Evolutionary conservation across 2,888 invertebrate genomes (phyloP), one percentile per base, ranked within the genome.

Genomic region (Hypomecis atomaria): DNA sequence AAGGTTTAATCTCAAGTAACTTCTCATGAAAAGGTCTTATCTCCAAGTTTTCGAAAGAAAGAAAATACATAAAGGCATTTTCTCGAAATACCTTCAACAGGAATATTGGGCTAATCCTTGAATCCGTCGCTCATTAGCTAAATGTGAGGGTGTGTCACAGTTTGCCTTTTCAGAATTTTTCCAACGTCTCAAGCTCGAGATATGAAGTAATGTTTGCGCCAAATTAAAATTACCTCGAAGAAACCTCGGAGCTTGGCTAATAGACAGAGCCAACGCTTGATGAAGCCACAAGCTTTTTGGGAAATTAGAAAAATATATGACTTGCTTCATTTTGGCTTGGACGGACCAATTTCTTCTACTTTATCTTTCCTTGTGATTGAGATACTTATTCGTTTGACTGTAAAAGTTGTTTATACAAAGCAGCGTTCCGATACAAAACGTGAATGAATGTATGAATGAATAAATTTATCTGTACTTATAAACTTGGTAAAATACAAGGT

Each of bases 101-200:
- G 53, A 66, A 66, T 70, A 65, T 70, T 62, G 50, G 59, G 68
- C 69, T 71, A 70, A 70, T 71, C 70, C 66, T 49, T 50, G 57
- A 65, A 57, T 64, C 65, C 69, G 65, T 52, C 60, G 49, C 66
- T 70, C 70, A 69, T 73, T 70, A 66, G 48, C 66, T 65, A 66
- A 73, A 71, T 73, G 67, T 62, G 40, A 55, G 40, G 60, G 66
- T 63, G 66, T 69, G 64, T 65, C 61, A 56, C 52, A 55, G 65
- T 61, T 65, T 53, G 48, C 55, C 58, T 67, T 65, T 66, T 62
- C 58, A 62, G 52, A 49, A 49, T 61, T 65, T 62, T 59, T 55
- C 33, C 37, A 13, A 38, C 50, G 53, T 59, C 56, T 67, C 42
- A 44, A 48, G 56, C 13, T 44, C 43, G 36, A 52, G 45, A 53